A percentile compares a stretch with the other conserved stretches of the same genome.
Conservation (phyloP, 2,888 invertebrate species). For the Netelia fuscicornis region DNA sequence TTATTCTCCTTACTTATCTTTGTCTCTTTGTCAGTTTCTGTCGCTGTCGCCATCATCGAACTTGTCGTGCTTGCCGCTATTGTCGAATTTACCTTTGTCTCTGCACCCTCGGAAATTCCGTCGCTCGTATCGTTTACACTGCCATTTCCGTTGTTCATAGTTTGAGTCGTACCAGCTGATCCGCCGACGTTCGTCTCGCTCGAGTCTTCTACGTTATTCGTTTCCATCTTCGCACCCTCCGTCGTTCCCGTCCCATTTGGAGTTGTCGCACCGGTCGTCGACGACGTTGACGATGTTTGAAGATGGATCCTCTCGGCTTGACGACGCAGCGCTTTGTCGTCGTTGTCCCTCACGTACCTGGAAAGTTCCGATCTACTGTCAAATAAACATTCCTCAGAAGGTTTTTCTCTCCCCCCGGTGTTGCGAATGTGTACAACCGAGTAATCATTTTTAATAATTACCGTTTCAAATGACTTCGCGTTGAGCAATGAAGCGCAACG, state of each 20-base stretch:
- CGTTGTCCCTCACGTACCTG: constrained; percentile 90
- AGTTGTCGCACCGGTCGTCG: constrained; percentile 72
- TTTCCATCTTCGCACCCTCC: constrained; percentile 70
- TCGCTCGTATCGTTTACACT: constrained; percentile 83
- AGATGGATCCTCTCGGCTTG: constrained; percentile 89
- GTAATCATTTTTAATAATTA: constrained; percentile 65
- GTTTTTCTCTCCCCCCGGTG: not conserved
- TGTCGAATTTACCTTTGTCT: constrained; percentile 80
- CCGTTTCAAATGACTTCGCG: constrained; percentile 91
- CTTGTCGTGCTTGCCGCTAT: constrained; percentile 78
- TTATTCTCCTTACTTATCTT: constrained; percentile 72
- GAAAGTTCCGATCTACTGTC: constrained; percentile 66
- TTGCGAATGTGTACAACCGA: not conserved
- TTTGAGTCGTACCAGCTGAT: constrained; percentile 56
- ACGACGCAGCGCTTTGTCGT: constrained; percentile 90
- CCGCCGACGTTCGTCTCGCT: constrained; percentile 20
- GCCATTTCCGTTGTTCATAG: constrained; percentile 36
- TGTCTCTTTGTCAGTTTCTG: constrained; percentile 72
- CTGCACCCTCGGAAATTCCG: constrained; percentile 52
- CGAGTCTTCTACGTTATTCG: constrained; percentile 48
- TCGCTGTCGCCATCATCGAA: constrained; percentile 84
- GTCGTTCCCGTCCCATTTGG: constrained; percentile 66
- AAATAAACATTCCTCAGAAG: constrained; percentile 53
- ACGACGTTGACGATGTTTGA: constrained; percentile 78
- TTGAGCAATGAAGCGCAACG: constrained; percentile 90